Conservation (phyloP, 2,797 vertebrate species). For the Protosalanx chinensis region DNA sequence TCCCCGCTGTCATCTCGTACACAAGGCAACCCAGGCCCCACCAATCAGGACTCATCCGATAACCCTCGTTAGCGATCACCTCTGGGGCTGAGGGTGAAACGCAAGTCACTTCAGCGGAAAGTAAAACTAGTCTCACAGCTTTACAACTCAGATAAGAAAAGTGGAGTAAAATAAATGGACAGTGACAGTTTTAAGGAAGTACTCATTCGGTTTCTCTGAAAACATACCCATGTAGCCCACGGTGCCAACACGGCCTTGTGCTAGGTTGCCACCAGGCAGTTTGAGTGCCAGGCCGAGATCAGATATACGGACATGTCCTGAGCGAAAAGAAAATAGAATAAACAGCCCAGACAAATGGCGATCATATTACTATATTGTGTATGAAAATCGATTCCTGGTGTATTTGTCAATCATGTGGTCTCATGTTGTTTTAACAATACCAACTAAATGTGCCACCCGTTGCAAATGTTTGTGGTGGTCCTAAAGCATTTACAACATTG, state of each 20-base stretch:
- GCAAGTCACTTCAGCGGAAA: background rate
- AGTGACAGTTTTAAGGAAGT: background rate
- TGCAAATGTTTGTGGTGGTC: background rate
- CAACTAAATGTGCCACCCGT: background rate
- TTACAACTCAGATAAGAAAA: no score
- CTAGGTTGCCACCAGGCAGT: slow-evolving; percentile 60
- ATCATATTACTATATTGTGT: no score
- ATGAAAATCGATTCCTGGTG: no score
- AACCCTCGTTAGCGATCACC: slow-evolving; percentile 71
- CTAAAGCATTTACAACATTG: no score
- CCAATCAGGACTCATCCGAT: slow-evolving; percentile 77
- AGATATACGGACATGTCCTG: slow-evolving; percentile 86
- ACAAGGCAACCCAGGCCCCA: slow-evolving; percentile 87
- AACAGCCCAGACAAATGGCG: background rate
- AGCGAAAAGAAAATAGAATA: background rate
- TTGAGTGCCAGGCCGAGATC: slow-evolving; percentile 83
- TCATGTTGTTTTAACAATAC: background rate
- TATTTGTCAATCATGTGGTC: background rate
- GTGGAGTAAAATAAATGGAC: no score
- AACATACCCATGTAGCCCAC: slow-evolving; percentile 84
- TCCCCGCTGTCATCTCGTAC: slow-evolving; percentile 81
- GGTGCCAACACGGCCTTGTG: slow-evolving; percentile 78
- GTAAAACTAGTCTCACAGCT: no score
- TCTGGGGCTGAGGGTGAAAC: slow-evolving; percentile 73
- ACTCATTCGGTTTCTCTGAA: background rate